A percentile compares a stretch with the other conserved stretches of the same genome.
phyloP scores from a whole-genome alignment of 2,888 invertebrate species.

The Melanostoma mellinum region DNA sequence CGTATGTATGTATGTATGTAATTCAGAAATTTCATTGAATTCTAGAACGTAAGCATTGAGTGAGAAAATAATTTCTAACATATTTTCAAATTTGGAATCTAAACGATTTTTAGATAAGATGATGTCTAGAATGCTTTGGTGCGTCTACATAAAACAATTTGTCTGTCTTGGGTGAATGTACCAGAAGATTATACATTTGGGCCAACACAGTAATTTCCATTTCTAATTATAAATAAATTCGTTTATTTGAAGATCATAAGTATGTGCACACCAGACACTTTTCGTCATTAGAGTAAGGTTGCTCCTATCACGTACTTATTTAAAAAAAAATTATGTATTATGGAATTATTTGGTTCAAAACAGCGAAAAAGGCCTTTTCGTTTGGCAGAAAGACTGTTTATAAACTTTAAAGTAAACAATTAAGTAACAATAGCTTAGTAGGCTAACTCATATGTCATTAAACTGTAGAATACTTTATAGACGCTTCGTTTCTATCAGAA shows the following conservation, averaged over 20 bases:
- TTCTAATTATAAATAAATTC: constrained; percentile 19
- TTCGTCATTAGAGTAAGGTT: not conserved
- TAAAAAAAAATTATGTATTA: too few species aligned
- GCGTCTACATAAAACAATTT: constrained; percentile 28
- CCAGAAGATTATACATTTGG: constrained; percentile 3
- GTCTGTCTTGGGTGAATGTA: constrained; percentile 42
- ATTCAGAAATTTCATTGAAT: constrained; percentile 44
- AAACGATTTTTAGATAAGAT: constrained; percentile 48
- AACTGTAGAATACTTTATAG: too few species aligned
- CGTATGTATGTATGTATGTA: constrained; percentile 7
- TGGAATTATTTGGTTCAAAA: too few species aligned
- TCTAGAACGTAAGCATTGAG: constrained; percentile 52
- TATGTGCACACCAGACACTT: not conserved
- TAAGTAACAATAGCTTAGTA: too few species aligned
- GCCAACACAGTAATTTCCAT: constrained; percentile 1
- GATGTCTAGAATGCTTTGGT: constrained; percentile 24
- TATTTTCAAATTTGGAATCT: constrained; percentile 38
- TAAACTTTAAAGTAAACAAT: too few species aligned
- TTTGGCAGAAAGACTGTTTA: too few species aligned
- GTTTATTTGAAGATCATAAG: not conserved
- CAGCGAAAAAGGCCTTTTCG: too few species aligned
- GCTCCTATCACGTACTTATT: not conserved
- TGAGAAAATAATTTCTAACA: constrained; percentile 39
- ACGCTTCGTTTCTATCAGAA: too few species aligned
- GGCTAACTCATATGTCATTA: too few species aligned